Evolutionary conservation across 2,797 vertebrate species (phyloP), one percentile per base, ranked within the genome.

Genomic region (Mycteria americana): DNA sequence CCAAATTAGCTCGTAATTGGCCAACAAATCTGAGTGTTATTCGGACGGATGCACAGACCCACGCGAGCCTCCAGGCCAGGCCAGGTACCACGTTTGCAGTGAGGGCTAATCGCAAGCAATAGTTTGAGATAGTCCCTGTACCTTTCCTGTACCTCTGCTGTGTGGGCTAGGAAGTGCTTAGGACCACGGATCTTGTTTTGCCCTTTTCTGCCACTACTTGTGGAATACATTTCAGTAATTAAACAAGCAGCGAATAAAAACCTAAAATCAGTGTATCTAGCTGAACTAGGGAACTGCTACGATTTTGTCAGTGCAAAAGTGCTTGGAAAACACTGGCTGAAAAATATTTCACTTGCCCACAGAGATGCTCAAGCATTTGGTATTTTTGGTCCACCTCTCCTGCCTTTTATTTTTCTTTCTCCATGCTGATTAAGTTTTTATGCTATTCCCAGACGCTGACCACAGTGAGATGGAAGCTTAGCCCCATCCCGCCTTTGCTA

Each of bases 391-490:
- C 41, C 25, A 9, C n/a, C 14, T 74, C 37, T 43, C 11, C 46
- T 53, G 25, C 6, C 8, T 78, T 78, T 43, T 65, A 13, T 72
- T 76, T 50, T 7, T 22, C 8, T 13, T 65, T 48, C 28, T 39
- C 33, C 11, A 2, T 0, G 1, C 3, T 64, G 30, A 8, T 35
- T 4, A 10, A 25, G 11, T 35, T 72, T 82, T 63, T 18, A 1
- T 33, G 51, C 9, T 16, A 18, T 31, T 85, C 39, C 46, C 39
- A 78, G 59, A 25, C 0, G 1, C n/a, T 28, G 63, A 4, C 3
- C 33, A 9, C 13, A 7, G 21, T 10, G 28, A 41, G 35, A 14
- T 8, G 45, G n/a, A 63, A 48, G 4, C 15, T 64, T 22, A 35
- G 19, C 51, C 65, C 48, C 72, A 62, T 63, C 22, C 43, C 5